Conservation (phyloP, 2,113 vertebrate species). For the Chloropsis hardwickii region DNA sequence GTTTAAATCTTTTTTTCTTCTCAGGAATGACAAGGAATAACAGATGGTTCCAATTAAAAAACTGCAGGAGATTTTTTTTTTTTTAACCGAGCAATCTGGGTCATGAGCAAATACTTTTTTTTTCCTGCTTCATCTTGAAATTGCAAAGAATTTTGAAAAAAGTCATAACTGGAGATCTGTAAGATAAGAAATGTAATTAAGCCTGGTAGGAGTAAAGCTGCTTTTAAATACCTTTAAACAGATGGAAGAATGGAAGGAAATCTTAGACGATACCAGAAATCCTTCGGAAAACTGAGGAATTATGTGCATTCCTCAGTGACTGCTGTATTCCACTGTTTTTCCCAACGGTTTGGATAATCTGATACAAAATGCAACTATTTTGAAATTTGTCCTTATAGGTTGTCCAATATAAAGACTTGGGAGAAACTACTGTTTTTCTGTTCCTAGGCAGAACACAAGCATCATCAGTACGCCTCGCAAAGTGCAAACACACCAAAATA, state of each 20-base stretch:
- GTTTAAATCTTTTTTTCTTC: conserved; percentile 4
- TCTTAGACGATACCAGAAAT: background rate
- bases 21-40: conserved; percentile 15
- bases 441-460: background rate
- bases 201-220: background rate
- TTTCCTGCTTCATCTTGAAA: background rate
- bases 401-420: background rate
- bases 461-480: background rate
- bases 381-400: background rate
- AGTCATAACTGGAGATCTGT: background rate
- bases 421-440: background rate
- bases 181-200: conserved; percentile 19
- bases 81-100: background rate
- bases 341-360: background rate
- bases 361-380: background rate
- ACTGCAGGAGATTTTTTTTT: background rate
- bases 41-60: conserved; percentile 69
- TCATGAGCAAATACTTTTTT: background rate
- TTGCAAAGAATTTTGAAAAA: background rate
- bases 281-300: background rate
- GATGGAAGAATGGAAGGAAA: background rate
- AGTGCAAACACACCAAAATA: background rate
- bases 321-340: background rate
- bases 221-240: background rate
- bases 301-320: background rate